These are phyloP conservation scores for Periophthalmodon schlosseri DNA, from an alignment of 2,113 vertebrate species.

Conservation along the genomic window DNA sequence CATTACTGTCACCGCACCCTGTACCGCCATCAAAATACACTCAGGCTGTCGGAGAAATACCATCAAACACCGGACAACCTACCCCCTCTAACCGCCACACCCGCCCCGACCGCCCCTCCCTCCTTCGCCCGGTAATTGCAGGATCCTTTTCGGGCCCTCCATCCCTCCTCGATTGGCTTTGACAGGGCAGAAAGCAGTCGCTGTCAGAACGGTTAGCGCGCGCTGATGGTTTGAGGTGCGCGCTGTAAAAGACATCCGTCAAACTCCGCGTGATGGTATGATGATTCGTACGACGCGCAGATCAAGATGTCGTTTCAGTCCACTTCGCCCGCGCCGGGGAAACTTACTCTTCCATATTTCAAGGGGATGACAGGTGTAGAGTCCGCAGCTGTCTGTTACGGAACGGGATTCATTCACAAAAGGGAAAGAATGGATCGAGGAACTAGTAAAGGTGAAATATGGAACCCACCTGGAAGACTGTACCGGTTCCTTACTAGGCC, in stretches of 20 bases:
- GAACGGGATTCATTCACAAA: background rate
- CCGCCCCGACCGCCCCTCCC: conserved; percentile 18
- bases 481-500: too few species aligned
- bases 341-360: conserved; percentile 63
- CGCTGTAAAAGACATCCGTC: conserved; percentile 66
- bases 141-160: conserved; percentile 76
- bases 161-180: conserved; percentile 81
- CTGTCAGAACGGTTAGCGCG: conserved; percentile 79
- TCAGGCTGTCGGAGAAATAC: conserved; percentile 85
- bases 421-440: background rate
- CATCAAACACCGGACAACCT: conserved; percentile 84
- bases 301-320: conserved; percentile 60
- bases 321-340: conserved; percentile 30
- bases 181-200: conserved; percentile 79
- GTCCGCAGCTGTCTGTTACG: background rate
- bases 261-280: conserved; percentile 33
- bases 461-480: background rate
- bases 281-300: conserved; percentile 43
- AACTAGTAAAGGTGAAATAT: background rate
- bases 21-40: conserved; percentile 78
- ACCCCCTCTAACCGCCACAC: conserved; percentile 69
- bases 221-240: conserved; percentile 68
- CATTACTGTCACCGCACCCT: conserved; percentile 85
- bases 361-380: conserved; percentile 63
- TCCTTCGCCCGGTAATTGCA: conserved; percentile 87